Base-by-base conservation (phyloP, 2,888 invertebrate species). In the Neoaliturus tenellus region DNA sequence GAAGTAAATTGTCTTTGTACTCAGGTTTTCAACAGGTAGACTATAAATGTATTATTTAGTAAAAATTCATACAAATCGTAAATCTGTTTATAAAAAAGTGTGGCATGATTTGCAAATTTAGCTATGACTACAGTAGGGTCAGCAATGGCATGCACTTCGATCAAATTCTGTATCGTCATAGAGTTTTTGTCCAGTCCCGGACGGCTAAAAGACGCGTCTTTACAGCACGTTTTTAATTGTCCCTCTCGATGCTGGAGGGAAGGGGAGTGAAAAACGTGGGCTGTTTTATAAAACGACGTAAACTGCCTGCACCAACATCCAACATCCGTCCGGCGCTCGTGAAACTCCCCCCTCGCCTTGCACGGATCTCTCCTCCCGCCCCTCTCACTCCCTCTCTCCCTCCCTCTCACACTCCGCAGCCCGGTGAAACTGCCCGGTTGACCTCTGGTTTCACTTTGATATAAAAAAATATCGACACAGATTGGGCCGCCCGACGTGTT, bases 241-340 rank as follows among this genome's bases (percentile, higher is more conserved):
- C 44, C 31, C 51, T 23, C 51, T n/a, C 17, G 58, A n/a, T 51
- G 69, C 12, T 39, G 78, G 35, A 10, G 55, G 51, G 44, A 35
- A 10, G 78, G 28, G 51, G 55, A 55, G n/a, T 33, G 51, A 20
- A 25, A 55, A 78, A 51, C 78, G 78, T 78, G 78, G 78, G 48
- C 35, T 55, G 55, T 51, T 78, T 78, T 78, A 78, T 48, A 78
- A 78, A 78, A 78, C 31, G 78, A 78, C 41, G 78, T 78, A 78
- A 78, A 78, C 78, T 55, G 78, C 55, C 75, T 78, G 51, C 78
- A 55, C 78, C 75, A 75, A 75, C 28, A 44, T 48, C 48, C 73
- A 17, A 48, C 48, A 23, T 69, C 73, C 71, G 71, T 41, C 28
- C 20, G 23, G n/a, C 41, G 28, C n/a, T 6, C 20, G 3, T 20